Base-by-base conservation (phyloP, 2,888 invertebrate genomes). In the Apodemia duryi region DNA sequence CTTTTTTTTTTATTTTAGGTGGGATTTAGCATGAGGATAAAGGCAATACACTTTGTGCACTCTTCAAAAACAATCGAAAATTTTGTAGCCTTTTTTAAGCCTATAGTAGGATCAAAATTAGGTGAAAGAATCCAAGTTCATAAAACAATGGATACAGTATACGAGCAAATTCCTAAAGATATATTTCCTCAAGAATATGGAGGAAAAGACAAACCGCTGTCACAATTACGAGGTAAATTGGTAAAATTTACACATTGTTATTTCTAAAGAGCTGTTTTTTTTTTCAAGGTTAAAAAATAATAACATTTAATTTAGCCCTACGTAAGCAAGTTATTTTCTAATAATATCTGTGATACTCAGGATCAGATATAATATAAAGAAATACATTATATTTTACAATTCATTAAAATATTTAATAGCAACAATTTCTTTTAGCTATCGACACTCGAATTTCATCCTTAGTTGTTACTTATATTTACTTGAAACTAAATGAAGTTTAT, bases 71-170 rank as follows among this genome's bases (percentile, higher is more conserved):
- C 71, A 6, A 46, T 74, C 1, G 73, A 76, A 6, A 63, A 65
- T 2, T 66, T 65, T 54, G 29, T 65, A 0, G 65, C 69, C 0
- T 41, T 86, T 2, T 41, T 85, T 0, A 86, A 80, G 63, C 79
- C 79, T 67, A 70, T 81, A 0, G 57, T 85, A 0, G 80, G 77
- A 49, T 68, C 77, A 2, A 87, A 87, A 66, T 41, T 86, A 0
- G 73, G 68, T 0, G 68, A 67, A 1, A 72, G 86, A 13, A 76
- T 86, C n/a, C 63, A 74, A 2, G 65, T 77, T 0, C 78, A 83
- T 32, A 78, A 77, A 61, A 70, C 61, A 1, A 10, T 76, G 1
- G 81, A 84, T 0, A 67, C 74, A 0, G 7, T 86, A 0, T 68
- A 77, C 7, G 72, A 81, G 2, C 54, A 73, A 46, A 64, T 85